Base-by-base conservation (phyloP, 1,140 invertebrate genomes). In the Bilobella aurantiaca region DNA sequence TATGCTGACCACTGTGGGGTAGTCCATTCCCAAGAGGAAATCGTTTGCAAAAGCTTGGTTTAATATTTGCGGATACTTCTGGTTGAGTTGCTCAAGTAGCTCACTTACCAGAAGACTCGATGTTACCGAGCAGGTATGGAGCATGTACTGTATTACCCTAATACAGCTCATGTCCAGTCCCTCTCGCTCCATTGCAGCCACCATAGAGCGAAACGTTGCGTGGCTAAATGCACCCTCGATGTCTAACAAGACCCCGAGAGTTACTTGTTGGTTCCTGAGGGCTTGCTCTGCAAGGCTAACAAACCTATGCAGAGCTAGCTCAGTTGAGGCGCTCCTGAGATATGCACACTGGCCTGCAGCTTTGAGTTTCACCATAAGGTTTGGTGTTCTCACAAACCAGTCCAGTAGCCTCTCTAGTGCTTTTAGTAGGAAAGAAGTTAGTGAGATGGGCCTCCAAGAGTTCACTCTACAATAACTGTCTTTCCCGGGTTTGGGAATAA, bases 401-500 rank as follows among this genome's bases (percentile, higher is more conserved):
- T 67, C 65, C 3, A 70, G 16, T 1, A 70, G 58, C 42, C 63
- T 58, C 30, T 67, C 69, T 23, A 65, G 1, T 2, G 28, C 34
- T 31, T 70, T 70, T 1, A 65, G 49, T 1, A 70, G 32, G 30
- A 70, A 70, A 2, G 65, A 65, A n/a, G 69, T 67, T 12, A 70
- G 29, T 27, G 65, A 70, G 23, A 70, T 65, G 12, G 69, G 65
- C 28, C 65, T 53, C 65, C 62, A 70, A 2, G 58, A 30, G 28
- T 21, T 27, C 1, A 37, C 28, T 28, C 25, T 34, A 5, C 23
- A 16, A 37, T 67, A 70, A 31, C 63, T 60, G 23, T 42, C 25
- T 27, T 65, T 70, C 1, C 59, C 65, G 12, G 65, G 69, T 37
- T 67, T 70, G n/a, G 65, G 68, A 1, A 70, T 29, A 42, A 67